Conservation (phyloP, 2,888 invertebrate species). For the Apamea anceps region DNA sequence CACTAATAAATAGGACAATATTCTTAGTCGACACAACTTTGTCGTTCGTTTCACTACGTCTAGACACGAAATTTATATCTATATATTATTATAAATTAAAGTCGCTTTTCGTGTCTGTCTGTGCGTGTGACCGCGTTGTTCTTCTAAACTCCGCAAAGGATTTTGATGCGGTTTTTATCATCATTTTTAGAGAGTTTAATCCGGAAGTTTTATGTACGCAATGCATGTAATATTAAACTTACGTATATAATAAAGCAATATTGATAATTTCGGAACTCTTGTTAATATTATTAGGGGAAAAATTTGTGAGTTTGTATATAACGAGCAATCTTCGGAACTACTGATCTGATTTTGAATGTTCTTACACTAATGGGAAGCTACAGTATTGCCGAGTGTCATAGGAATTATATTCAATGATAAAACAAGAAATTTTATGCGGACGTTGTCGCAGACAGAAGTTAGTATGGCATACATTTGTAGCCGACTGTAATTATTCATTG, state of each 20-base stretch:
- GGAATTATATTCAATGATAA: background rate
- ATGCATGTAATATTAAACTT: background rate
- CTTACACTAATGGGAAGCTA: background rate
- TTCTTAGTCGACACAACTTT: conserved; percentile 74
- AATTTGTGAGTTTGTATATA: background rate
- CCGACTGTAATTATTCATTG: conserved; percentile 69
- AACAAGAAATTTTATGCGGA: background rate
- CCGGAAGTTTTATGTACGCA: no score
- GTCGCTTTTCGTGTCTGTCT: background rate
- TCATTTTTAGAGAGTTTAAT: background rate
- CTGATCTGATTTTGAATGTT: background rate
- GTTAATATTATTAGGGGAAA: background rate
- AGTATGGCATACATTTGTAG: conserved; percentile 65
- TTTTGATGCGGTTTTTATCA: background rate
- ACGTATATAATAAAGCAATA: background rate
- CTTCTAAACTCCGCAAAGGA: background rate
- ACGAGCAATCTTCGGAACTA: background rate
- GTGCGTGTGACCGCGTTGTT: background rate
- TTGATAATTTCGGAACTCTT: background rate
- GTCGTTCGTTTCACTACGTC: conserved; percentile 75
- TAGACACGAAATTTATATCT: conserved; percentile 74
- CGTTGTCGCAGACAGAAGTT: background rate
- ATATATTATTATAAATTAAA: background rate
- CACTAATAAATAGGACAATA: conserved; percentile 78
- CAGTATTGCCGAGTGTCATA: background rate